Base-by-base conservation (phyloP, 2,113 vertebrate genomes). In the Anarhynchus alexandrinus region DNA sequence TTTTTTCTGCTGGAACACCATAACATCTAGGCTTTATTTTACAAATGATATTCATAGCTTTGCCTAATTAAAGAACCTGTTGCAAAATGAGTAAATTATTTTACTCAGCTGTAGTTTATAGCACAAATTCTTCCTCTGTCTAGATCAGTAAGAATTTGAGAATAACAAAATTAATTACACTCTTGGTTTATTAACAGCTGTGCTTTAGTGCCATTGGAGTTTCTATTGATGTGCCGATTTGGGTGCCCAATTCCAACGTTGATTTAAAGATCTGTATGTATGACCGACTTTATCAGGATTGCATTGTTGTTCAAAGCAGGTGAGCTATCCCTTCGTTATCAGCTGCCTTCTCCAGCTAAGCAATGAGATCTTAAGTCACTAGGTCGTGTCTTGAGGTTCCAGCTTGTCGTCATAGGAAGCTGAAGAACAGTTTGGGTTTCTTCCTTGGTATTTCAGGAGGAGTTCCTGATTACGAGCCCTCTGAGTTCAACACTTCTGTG, bases 201-300 rank as follows among this genome's bases (percentile, higher is more conserved):
- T 45, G 38, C 85, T 98, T 98, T 64, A 98, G 96, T 82, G 98
- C 90, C 62, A 1, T 6, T 1, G 99, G 99, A 1, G 40, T 98
- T 20, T 98, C 98, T 1, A 5, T 98, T 15, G 98, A 98, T 1
- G 92, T 98, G 72, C 99, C 99, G 0, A 98, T 99, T 40, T 99
- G 98, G 98, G 97, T 99, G 87, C 93, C 97, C 34, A 95, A 94
- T 52, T 97, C 99, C 59, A 98, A 29, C 10, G 59, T 99, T 25
- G 99, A 99, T 86, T 96, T 99, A 13, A 99, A 98, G 97, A 99
- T 99, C 93, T 99, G 99, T 97, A 98, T 98, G 97, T 99, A 98
- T 9, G 98, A 99, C 86, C 96, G 79, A 8, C 98, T 99, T 20
- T 99, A 99, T 90, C 99, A 99, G 96, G 98, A 99, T 34, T 97